These are phyloP conservation scores for Galeopterus variegatus DNA, from an alignment of 2,113 vertebrate genomes.

Conservation along the genomic window DNA sequence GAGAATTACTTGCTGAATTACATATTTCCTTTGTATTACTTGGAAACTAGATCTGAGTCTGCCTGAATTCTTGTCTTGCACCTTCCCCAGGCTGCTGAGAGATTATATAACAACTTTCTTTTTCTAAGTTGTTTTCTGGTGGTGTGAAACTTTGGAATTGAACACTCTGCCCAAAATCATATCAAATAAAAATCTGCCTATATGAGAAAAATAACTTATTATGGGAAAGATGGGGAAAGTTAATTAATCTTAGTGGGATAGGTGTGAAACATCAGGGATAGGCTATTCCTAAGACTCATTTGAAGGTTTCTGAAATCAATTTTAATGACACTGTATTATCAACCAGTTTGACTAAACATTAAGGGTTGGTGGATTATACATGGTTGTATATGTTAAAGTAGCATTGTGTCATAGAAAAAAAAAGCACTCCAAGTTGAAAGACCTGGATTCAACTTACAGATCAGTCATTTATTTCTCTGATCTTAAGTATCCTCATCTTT, in stretches of 20 bases:
- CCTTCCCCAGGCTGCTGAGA: background rate
- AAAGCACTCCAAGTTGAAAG: background rate
- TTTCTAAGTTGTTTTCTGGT: conserved; percentile 40
- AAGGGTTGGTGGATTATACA: background rate
- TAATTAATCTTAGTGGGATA: background rate
- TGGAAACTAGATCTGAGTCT: conserved; percentile 9
- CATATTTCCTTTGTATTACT: conserved; percentile 78
- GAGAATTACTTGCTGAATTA: conserved; percentile 81
- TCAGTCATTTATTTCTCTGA: background rate
- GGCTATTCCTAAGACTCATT: background rate
- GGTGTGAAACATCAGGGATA: background rate
- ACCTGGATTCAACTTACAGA: background rate
- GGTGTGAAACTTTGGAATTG: background rate
- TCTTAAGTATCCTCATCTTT: background rate
- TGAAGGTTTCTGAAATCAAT: conserved; percentile 10
- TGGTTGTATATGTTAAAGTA: background rate
- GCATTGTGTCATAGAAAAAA: background rate
- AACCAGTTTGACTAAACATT: background rate
- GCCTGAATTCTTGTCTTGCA: background rate
- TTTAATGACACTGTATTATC: conserved; percentile 37
- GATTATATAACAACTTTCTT: conserved; percentile 30
- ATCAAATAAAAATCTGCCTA: conserved; percentile 15
- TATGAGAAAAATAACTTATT: background rate
- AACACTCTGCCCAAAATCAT: conserved; percentile 18
- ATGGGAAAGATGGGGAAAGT: background rate